These are phyloP conservation scores for Triplophysa rosa DNA, from an alignment of 2,113 vertebrate genomes.

Conservation along the genomic window DNA sequence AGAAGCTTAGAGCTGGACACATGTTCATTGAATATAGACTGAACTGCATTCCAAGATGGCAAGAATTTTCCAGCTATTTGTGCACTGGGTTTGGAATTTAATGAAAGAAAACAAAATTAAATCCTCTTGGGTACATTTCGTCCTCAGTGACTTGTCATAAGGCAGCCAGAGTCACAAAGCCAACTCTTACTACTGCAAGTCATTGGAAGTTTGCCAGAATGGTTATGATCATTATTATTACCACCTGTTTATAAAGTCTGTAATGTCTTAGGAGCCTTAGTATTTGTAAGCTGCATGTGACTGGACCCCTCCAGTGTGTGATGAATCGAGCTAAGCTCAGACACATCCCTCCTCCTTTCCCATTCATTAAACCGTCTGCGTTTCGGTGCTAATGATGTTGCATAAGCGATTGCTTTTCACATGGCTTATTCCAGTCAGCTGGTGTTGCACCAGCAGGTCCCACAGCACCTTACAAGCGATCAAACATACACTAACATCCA, in stretches of 20 bases:
- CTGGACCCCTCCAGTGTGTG: not conserved
- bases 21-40: not conserved
- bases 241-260: not conserved
- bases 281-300: not conserved
- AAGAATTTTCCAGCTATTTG: conserved; percentile 2
- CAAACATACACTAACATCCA: not conserved
- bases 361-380: conserved; percentile 19
- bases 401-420: conserved; percentile 36
- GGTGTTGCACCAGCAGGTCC: conserved; percentile 22
- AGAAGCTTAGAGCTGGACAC: not conserved
- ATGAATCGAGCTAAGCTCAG: not conserved
- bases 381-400: conserved; percentile 38
- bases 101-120: conserved; percentile 8
- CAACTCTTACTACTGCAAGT: not conserved
- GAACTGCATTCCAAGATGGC: not conserved
- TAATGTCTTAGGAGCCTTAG: not conserved
- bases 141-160: not conserved
- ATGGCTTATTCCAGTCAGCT: conserved; percentile 30
- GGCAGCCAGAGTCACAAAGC: not conserved
- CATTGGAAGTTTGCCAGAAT: not conserved
- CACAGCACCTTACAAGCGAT: not conserved
- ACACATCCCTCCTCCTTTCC: not conserved
- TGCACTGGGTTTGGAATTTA: not conserved
- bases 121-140: conserved; percentile 3
- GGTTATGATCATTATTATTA: not conserved